Percentiles rank a stretch among this genome's conserved stretches.
Conservation (phyloP, 2,888 invertebrate genomes). For the Hedya salicella region DNA sequence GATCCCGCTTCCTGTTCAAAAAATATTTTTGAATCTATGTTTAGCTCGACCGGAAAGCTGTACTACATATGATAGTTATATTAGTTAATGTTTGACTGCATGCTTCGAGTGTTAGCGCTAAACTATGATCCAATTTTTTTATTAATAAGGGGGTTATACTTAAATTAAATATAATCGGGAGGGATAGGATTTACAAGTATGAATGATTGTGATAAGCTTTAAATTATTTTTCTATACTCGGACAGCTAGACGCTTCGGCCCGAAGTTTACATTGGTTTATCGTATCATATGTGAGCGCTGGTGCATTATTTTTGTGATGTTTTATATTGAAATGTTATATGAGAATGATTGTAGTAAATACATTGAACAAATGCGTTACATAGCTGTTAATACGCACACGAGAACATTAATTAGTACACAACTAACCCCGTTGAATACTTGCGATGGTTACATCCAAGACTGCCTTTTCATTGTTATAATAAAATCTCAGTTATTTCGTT, state of each 20-base stretch:
- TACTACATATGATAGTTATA: slow-evolving; percentile 32
- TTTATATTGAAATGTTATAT: slow-evolving; percentile 66
- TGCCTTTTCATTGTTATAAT: neutral
- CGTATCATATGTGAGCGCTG: slow-evolving; percentile 61
- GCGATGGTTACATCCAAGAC: slow-evolving; percentile 14
- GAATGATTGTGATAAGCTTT: slow-evolving; percentile 78
- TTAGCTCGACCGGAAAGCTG: slow-evolving; percentile 39
- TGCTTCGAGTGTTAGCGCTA: slow-evolving; percentile 37
- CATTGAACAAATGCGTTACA: slow-evolving; percentile 32
- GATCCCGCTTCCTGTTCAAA: slow-evolving; percentile 33
- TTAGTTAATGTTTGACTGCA: slow-evolving; percentile 43
- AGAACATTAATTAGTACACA: neutral
- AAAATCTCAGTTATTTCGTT: neutral
- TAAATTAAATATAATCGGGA: slow-evolving; percentile 49
- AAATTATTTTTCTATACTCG: slow-evolving; percentile 78
- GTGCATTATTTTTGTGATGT: slow-evolving; percentile 78
- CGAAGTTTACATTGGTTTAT: slow-evolving; percentile 66
- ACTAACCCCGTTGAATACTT: slow-evolving; percentile 32
- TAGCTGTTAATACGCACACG: slow-evolving; percentile 24
- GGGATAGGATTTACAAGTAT: slow-evolving; percentile 64
- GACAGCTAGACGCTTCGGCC: slow-evolving; percentile 57
- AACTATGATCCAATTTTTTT: slow-evolving; percentile 40
- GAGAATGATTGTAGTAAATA: slow-evolving; percentile 44
- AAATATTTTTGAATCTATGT: slow-evolving; percentile 33
- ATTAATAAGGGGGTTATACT: slow-evolving; percentile 28